Evolutionary conservation across 2,797 vertebrate species (phyloP), one percentile per base, ranked within the genome.

Genomic region (Arremon aurantiirostris): DNA sequence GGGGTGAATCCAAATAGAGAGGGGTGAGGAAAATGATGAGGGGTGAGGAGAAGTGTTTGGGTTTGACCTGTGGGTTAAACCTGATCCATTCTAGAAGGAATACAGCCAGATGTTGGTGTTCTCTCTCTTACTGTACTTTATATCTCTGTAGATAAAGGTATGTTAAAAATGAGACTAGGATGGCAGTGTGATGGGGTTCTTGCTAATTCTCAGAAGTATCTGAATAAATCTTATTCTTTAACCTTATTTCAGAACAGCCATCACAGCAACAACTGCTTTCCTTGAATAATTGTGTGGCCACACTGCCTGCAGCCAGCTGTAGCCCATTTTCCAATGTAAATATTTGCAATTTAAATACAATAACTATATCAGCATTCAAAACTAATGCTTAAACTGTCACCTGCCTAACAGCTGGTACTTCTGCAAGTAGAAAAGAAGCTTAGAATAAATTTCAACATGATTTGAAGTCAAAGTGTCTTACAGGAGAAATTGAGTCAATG

Each of bases 101-200:
- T 35, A 22, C 4, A 22, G 34, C 5, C 57, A 50, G 24, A 0
- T 24, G 22, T n/a, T 30, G 14, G 18, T 47, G 15, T 60, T 30
- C 17, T 53, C 34, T 77, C 21, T 61, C 4, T 35, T 35, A 5
- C 41, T 82, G 0, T 16, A 14, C 35, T 80, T 76, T 72, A 8
- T 23, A 12, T 46, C 30, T 55, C 6, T 59, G 0, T 59, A 8
- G 37, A 2, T 27, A 30, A 61, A 52, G 4, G 1, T 44, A 3
- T 69, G 61, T 75, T 84, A 3, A 73, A 65, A 68, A 47, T 27
- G 6, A 59, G 47, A 19, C 14, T 20, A 0, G 41, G 27, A 11
- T 49, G 64, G 39, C 6, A 10, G 7, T 20, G 39, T 70, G 50
- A 30, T 89, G 34, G 27, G 5, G 0, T 59, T 94, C 63, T 52